Conservation (phyloP, 2,113 vertebrate species). For the Turdus rufiventris region DNA sequence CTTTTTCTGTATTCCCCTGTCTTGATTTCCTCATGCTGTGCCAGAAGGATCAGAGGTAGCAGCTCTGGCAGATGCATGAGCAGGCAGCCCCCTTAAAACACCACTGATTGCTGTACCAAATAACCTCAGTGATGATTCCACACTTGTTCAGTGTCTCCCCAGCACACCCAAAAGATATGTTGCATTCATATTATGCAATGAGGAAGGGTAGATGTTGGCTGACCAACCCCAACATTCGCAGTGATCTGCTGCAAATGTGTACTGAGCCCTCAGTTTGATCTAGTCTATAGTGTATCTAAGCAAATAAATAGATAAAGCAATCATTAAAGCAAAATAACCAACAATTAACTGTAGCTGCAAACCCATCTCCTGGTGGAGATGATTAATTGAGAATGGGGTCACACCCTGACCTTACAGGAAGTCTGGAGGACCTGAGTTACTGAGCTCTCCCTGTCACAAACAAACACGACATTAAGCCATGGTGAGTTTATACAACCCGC, state of each 20-base stretch:
- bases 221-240: neutral
- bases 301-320: neutral
- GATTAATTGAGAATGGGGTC: neutral
- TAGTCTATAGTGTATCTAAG: neutral
- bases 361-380: neutral
- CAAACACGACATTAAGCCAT: neutral
- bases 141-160: neutral
- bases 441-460: neutral
- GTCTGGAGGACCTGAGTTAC: neutral
- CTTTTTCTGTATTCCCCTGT: accelerated
- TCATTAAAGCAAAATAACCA: neutral
- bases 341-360: neutral
- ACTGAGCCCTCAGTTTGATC: neutral
- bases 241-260: neutral
- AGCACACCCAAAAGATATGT: accelerated
- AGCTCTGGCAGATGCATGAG: neutral
- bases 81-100: neutral
- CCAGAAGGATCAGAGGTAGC: neutral
- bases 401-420: neutral
- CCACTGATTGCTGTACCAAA: neutral
- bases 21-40: neutral
- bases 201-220: neutral
- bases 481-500: neutral
- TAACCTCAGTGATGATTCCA: neutral
- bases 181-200: neutral